Conservation (phyloP, 2,797 vertebrate genomes). For the Philypnodon macrostomus region DNA sequence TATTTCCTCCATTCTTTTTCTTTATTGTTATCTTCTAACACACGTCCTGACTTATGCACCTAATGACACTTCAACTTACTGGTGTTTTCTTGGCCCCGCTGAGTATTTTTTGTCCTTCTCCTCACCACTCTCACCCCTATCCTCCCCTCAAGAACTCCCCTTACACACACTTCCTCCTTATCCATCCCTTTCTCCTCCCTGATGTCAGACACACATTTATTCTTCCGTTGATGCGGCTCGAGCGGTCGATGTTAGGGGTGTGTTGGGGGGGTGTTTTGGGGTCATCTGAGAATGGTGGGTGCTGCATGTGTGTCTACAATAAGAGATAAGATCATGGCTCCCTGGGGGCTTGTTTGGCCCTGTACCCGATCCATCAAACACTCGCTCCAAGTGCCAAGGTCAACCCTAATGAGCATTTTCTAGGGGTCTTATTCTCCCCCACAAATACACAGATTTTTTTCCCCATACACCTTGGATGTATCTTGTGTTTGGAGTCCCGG, state of each 20-base stretch:
- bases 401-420: constrained; percentile 94
- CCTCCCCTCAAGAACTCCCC: constrained; percentile 17
- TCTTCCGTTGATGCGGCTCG: constrained; percentile 81
- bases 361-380: constrained; percentile 93
- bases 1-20: no score
- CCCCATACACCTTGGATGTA: constrained; percentile 61
- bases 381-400: constrained; percentile 88
- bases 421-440: constrained; percentile 81
- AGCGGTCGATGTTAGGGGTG: constrained; percentile 12
- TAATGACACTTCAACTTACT: constrained; percentile 79
- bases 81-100: constrained; percentile 70
- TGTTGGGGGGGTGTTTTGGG: constrained; percentile 62
- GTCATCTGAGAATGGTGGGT: constrained; percentile 45
- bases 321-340: constrained; percentile 90
- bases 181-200: constrained; percentile 35
- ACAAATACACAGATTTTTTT: constrained; percentile 24
- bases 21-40: no score
- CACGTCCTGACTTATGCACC: no score
- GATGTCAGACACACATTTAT: constrained; percentile 94
- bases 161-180: constrained; percentile 41
- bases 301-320: constrained; percentile 83
- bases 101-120: no score
- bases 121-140: no score
- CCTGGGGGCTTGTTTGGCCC: constrained; percentile 87
- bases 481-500: constrained; percentile 56